Evolutionary conservation across 2,113 vertebrate genomes (phyloP), one percentile per base, ranked within the genome.

Genomic region (Stictonetta naevosa): DNA sequence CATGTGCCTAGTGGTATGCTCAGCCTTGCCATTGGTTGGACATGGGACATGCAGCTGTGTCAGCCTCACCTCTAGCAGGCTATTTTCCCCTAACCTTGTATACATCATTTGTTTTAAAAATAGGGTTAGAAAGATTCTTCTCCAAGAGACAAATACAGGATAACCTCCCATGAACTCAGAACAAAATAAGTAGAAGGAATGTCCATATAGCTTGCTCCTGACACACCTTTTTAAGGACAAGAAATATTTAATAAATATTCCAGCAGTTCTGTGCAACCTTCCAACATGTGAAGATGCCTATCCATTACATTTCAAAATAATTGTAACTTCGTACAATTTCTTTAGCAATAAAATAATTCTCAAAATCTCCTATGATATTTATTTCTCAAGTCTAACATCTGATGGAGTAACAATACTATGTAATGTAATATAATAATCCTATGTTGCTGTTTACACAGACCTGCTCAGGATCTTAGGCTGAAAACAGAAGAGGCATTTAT

Each of bases 381-480:
- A 17, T 66, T 81, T 79, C 19, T 76, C 34, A 69, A 5, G 2
- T 53, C 26, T 69, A 53, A 64, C 8, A 17, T 63, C 13, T 82
- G 72, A 76, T 29, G 7, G 22, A 50, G 86, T 64, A 23, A 34
- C 0, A 3, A n/a, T 55, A 17, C 1, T 72, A 40, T 67, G 55
- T 68, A n/a, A n/a, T n/a, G n/a, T n/a, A n/a, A n/a, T n/a, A n/a
- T 64, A 23, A 34, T 0, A 3, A n/a, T 55, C 19, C 1, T 72
- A 40, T 67, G 55, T 68, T 72, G 13, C 29, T 52, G 7, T 2
- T 60, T 63, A 85, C 79, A 42, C 22, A 46, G 42, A 31, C 4
- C 22, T 48, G 46, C 20, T 48, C 46, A 48, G 46, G 46, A 48
- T 48, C 46, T 48, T 48, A 21, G 10, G 46, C 46, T 48, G 23